Percentiles rank a stretch among this genome's conserved stretches.
Evolutionary conservation across 2,888 invertebrate genomes (phyloP).

Genomic region (Leptarthrus brevirostris): DNA sequence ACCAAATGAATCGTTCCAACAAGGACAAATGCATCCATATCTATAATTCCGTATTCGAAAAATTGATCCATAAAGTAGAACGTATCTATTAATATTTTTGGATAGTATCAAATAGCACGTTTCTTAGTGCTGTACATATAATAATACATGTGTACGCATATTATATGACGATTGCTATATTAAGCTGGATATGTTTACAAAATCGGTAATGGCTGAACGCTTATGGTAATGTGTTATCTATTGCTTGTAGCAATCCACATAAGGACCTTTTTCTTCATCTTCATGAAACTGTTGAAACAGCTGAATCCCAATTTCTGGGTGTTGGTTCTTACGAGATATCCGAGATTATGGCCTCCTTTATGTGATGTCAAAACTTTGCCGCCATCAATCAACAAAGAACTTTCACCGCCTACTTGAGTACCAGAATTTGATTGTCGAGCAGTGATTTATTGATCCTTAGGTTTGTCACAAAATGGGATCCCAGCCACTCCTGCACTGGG

Average conservation of each 20-base stretch:
- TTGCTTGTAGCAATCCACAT: constrained; percentile 2
- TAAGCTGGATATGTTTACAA: no score
- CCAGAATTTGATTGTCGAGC: constrained; percentile 51
- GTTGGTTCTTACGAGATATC: constrained; percentile 18
- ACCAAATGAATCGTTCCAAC: no score
- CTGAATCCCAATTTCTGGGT: constrained; percentile 11
- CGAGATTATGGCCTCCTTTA: constrained; percentile 42
- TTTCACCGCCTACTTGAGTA: constrained; percentile 51
- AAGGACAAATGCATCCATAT: no score
- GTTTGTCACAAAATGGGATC: constrained; percentile 44
- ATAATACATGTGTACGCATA: no score
- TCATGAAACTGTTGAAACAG: constrained; percentile 38
- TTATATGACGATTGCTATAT: no score
- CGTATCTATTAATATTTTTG: no score
- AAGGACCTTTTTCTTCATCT: constrained; percentile 22
- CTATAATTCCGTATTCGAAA: no score
- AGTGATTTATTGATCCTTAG: constrained; percentile 50
- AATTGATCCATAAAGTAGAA: no score
- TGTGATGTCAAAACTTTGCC: constrained; percentile 47
- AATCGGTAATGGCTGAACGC: no score
- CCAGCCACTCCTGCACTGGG: neutral
- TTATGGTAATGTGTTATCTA: neutral
- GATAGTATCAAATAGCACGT: no score
- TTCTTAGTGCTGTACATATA: no score
- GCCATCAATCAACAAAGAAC: constrained; percentile 51